These are phyloP conservation scores for Limonius californicus DNA, from an alignment of 1,140 invertebrate species.

Conservation along the genomic window DNA sequence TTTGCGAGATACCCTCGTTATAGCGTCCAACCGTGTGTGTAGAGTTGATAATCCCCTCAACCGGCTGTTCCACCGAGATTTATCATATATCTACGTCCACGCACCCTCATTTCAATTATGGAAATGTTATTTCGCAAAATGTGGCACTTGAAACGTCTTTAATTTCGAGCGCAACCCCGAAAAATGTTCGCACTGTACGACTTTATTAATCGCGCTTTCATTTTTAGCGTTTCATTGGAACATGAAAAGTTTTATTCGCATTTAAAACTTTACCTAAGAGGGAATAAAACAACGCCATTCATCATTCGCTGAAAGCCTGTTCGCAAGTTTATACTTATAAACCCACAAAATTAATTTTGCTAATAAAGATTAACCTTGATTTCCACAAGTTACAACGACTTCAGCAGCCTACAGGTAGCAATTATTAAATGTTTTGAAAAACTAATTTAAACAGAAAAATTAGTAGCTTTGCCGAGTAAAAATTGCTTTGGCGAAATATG, in stretches of 20 bases:
- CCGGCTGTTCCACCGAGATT: conserved; percentile 8
- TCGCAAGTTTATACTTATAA: not conserved
- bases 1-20: conserved; percentile 2
- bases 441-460: too few species aligned
- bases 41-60: conserved; percentile 12
- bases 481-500: too few species aligned
- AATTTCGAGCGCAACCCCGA: not conserved
- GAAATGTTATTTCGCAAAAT: conserved; percentile 7
- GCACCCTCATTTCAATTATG: conserved; percentile 12
- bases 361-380: conserved; percentile 8
- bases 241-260: conserved; percentile 6
- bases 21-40: conserved; percentile 5
- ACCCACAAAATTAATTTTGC: not conserved
- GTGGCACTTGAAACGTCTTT: conserved; percentile 4
- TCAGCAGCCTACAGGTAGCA: too few species aligned
- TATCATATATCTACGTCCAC: conserved; percentile 6
- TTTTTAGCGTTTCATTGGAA: conserved; percentile 1
- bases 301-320: not conserved
- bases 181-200: conserved; percentile 5
- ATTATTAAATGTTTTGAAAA: too few species aligned
- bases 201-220: conserved; percentile 6
- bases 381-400: not conserved
- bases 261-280: conserved; percentile 2
- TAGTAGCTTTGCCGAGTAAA: too few species aligned
- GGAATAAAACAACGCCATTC: not conserved